Evolutionary conservation across 1,140 invertebrate species (phyloP).

Genomic region (Meloidogyne hapla): DNA sequence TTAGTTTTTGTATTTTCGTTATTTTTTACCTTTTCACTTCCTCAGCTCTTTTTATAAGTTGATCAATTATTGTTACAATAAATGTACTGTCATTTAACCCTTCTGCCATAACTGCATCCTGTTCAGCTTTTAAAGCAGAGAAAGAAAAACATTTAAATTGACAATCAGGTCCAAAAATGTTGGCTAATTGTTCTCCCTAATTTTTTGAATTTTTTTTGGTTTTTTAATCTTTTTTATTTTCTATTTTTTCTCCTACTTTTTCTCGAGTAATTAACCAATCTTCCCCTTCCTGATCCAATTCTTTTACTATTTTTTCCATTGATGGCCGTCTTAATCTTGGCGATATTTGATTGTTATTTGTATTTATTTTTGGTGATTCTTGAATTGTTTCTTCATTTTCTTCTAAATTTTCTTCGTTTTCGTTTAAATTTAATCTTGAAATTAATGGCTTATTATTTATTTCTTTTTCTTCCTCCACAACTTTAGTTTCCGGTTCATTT

Average conservation of each 20-base stretch:
- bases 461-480: constrained; percentile 17
- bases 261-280: constrained; percentile 10
- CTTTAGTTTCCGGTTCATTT: not conserved
- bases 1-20: too few species aligned
- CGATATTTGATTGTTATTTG: constrained; percentile 23
- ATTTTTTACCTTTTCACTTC: not conserved
- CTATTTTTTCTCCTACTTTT: not conserved
- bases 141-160: constrained; percentile 32
- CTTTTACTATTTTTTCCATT: constrained; percentile 22
- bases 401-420: constrained; percentile 17
- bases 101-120: not conserved
- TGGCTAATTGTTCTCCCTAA: constrained; percentile 24
- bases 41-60: constrained; percentile 4
- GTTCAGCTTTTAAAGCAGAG: not conserved
- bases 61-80: constrained; percentile 4
- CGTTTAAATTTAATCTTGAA: constrained; percentile 4
- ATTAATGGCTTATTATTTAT: not conserved
- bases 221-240: not conserved
- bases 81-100: constrained; percentile 3
- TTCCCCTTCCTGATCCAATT: constrained; percentile 13
- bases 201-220: not conserved
- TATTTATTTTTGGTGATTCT: not conserved
- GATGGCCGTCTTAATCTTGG: constrained; percentile 9
- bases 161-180: constrained; percentile 30
- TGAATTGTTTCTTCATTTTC: not conserved